These are phyloP conservation scores for Lottia gigantea DNA, from an alignment of 2,888 invertebrate genomes.

Conservation along the genomic window DNA sequence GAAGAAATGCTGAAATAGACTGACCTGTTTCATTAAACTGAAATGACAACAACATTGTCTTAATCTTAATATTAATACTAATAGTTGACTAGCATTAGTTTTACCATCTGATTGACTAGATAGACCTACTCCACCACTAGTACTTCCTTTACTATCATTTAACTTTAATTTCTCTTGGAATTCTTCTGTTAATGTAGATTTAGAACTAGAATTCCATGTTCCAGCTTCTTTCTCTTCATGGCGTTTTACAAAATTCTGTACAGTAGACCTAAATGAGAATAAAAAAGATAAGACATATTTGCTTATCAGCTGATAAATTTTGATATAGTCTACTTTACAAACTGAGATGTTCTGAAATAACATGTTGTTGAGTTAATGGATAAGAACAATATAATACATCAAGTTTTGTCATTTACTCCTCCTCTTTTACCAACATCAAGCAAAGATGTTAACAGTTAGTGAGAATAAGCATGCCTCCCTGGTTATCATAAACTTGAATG, in stretches of 20 bases:
- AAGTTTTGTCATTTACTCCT: no score
- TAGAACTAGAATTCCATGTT: conserved; percentile 23
- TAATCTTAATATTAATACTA: conserved; percentile 84
- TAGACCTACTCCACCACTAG: conserved; percentile 6
- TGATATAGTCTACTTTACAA: no score
- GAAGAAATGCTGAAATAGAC: conserved; percentile 36
- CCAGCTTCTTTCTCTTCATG: conserved; percentile 58
- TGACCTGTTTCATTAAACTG: conserved; percentile 79
- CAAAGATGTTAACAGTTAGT: no score
- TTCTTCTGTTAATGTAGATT: conserved; percentile 25
- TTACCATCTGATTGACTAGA: conserved; percentile 26
- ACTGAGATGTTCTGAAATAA: no score
- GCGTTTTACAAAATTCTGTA: conserved; percentile 62
- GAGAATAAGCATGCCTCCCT: no score
- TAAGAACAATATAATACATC: no score
- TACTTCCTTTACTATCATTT: conserved; percentile 12
- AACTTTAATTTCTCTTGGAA: conserved; percentile 27
- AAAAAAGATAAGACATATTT: no score
- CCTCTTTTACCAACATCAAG: no score
- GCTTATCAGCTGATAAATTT: no score
- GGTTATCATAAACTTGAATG: no score
- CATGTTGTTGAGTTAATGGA: no score
- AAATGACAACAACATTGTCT: conserved; percentile 93
- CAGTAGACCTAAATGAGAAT: conserved; percentile 57
- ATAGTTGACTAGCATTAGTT: conserved; percentile 59